Evolutionary conservation across 2,113 vertebrate species (phyloP).

Genomic region (Mastomys coucha): DNA sequence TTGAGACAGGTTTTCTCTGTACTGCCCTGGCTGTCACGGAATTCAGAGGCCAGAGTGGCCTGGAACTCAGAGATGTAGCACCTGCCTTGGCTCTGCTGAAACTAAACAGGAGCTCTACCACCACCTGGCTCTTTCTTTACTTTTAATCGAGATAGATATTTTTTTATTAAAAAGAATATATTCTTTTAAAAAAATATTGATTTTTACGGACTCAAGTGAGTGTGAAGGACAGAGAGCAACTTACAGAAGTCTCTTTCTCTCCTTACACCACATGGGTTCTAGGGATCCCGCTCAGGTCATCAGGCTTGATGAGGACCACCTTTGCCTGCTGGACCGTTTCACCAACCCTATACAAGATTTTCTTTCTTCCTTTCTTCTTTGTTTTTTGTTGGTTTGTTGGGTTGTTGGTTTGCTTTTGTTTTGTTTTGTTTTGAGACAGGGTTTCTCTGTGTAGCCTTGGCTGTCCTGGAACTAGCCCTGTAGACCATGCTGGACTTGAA

Average conservation of each 20-base stretch:
- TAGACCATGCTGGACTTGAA: not conserved
- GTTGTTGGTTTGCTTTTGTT: no score
- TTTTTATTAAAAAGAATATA: not conserved
- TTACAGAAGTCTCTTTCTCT: not conserved
- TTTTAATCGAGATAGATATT: not conserved
- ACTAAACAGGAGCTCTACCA: not conserved
- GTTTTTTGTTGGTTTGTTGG: no score
- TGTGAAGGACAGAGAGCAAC: not conserved
- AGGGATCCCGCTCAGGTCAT: not conserved
- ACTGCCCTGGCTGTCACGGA: not conserved
- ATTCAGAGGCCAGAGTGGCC: not conserved
- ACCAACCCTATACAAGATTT: not conserved
- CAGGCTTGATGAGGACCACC: no score
- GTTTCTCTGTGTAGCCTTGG: not conserved
- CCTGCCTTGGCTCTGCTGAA: not conserved
- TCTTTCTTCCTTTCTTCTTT: no score
- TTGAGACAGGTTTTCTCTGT: not conserved
- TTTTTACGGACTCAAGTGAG: not conserved
- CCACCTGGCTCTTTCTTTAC: not conserved
- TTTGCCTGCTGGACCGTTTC: not conserved
- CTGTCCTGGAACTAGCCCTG: not conserved
- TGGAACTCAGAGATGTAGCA: not conserved
- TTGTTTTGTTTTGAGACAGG: not conserved
- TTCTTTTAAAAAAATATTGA: not conserved
- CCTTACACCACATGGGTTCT: not conserved